Percentiles rank a stretch among this genome's conserved stretches.
Evolutionary conservation across 1,140 invertebrate genomes (phyloP).

Genomic region (Sycophaga agraensis): DNA sequence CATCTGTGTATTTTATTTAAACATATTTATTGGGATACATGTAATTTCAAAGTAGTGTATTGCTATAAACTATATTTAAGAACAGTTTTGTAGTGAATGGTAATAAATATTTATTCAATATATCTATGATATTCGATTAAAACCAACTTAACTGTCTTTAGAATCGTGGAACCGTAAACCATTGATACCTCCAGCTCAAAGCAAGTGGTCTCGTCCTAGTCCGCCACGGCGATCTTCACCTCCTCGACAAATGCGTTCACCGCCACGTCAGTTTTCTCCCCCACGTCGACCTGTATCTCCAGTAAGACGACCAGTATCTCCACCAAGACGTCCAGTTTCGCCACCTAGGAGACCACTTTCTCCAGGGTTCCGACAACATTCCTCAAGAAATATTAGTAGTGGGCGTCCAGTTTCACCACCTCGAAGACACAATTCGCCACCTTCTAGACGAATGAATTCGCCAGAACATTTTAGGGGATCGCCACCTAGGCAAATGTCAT

Average conservation of each 20-base stretch:
- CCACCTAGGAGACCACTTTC: constrained; percentile 26
- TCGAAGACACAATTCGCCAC: constrained; percentile 28
- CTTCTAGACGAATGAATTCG: constrained; percentile 30
- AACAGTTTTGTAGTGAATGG: no score
- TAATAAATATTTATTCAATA: no score
- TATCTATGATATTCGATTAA: no score
- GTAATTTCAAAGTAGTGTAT: not conserved
- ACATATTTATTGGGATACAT: no score
- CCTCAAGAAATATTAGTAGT: constrained; percentile 22
- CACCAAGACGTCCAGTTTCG: constrained; percentile 27
- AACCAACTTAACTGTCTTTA: not conserved
- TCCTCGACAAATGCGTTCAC: constrained; percentile 28
- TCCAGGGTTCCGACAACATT: constrained; percentile 25
- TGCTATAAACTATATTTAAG: not conserved
- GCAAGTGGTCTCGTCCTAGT: constrained; percentile 14
- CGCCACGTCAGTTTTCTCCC: constrained; percentile 20
- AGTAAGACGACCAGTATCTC: constrained; percentile 14
- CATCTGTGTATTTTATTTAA: not conserved
- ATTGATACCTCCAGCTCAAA: not conserved
- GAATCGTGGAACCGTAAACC: constrained; percentile 4
- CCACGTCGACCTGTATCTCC: constrained; percentile 22
- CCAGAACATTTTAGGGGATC: constrained; percentile 33
- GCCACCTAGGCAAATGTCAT: constrained; percentile 31
- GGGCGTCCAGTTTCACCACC: constrained; percentile 28
- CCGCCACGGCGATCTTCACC: constrained; percentile 28